Evolutionary conservation across 1,140 invertebrate genomes (phyloP), one percentile per base, ranked within the genome.

Genomic region (Bombus impatiens): DNA sequence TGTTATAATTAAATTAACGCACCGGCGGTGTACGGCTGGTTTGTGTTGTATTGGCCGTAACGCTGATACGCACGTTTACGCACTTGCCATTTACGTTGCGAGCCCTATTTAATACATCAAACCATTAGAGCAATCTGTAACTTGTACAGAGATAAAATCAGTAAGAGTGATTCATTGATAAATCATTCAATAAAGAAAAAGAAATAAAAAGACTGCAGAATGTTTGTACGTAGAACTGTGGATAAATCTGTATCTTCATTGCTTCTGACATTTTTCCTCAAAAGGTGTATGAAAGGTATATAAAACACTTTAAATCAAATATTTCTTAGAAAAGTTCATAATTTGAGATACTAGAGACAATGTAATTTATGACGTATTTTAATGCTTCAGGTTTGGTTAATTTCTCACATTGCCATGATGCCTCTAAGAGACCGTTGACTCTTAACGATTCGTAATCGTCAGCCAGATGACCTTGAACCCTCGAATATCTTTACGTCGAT

Each of bases 401-500:
- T 72, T 8, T 25, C 10, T 72, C 10, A 40, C 13, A 3, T 28
- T 32, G 13, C 44, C 15, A n/a, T 4, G 25, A 53, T 13, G 18
- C 22, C 37, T 35, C 8, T 13, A 10, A 62, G 8, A 82, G 28
- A 12, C 3, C 68, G 9, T 42, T 32, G 40, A 65, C 59, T 15
- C 2, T 37, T 37, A 42, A 13, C 53, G 13, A 35, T 32, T 22
- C 9, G 42, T 13, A 40, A 59, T 47, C 35, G 40, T 5, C 32
- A 67, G 0, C 15, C 3, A 9, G 72, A 65, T 5, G 62, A 75
- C 88, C 74, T 62, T 78, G 88, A 89, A 84, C 32, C 59, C 12
- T 40, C 2, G 25, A 57, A 15, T n/a, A 68, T 68, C 67, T 53
- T 62, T 28, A 15, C 28, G n/a, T 35, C n/a, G 44, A 32, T 18